Evolutionary conservation across 92 coral and sea anemone genomes (phyloP).

Genomic region (Palythoa heliodiscus): DNA sequence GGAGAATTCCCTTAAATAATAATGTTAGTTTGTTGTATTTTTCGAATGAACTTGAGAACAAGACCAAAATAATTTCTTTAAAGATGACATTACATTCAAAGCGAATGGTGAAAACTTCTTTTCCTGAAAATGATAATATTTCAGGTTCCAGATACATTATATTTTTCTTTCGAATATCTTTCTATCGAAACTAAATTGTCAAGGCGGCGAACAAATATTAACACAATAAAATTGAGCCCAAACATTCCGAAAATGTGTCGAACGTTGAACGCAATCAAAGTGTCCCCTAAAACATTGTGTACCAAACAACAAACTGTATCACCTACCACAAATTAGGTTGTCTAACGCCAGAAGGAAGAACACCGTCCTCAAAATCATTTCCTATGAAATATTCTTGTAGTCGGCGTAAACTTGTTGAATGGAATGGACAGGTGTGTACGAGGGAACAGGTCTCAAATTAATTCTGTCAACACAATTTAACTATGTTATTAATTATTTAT

Average conservation of each 20-base stretch:
- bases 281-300: not conserved
- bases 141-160: not conserved
- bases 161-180: not conserved
- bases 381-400: conserved; percentile 4
- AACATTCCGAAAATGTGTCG: conserved; percentile 20
- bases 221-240: conserved; percentile 3
- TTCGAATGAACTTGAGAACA: not conserved
- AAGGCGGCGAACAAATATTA: not conserved
- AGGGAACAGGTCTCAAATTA: conserved; percentile 25
- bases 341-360: not conserved
- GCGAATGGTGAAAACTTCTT: not conserved
- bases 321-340: conserved; percentile 9
- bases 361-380: conserved; percentile 3
- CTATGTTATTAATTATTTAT: conserved; percentile 22
- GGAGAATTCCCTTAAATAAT: not conserved
- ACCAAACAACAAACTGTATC: not conserved
- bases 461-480: conserved; percentile 35
- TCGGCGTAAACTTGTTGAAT: not conserved
- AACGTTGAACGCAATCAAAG: not conserved
- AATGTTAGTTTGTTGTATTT: no score
- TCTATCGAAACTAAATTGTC: not conserved
- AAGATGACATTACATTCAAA: not conserved
- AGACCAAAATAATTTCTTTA: not conserved
- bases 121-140: not conserved
- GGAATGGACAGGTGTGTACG: conserved; percentile 10